phyloP scores from a whole-genome alignment of 2,113 vertebrate genomes.

The Istiophorus platypterus region DNA sequence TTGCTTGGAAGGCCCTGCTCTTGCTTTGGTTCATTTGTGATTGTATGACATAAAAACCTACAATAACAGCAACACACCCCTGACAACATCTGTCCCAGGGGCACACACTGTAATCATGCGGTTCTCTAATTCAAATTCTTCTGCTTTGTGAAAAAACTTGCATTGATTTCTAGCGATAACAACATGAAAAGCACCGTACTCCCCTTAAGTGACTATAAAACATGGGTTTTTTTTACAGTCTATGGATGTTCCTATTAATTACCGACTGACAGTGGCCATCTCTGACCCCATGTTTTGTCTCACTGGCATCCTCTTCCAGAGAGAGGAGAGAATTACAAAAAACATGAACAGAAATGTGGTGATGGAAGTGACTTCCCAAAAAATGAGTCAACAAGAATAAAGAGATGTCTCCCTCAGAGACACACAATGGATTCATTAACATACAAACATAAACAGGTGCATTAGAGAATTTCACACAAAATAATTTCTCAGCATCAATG shows the following conservation, averaged over 20 bases:
- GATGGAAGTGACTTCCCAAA: slow-evolving; percentile 30
- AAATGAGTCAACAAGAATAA: slow-evolving; percentile 42
- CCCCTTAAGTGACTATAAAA: slow-evolving; percentile 59
- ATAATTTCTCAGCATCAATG: not conserved
- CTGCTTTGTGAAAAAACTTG: slow-evolving; percentile 21
- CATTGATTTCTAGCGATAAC: slow-evolving; percentile 51
- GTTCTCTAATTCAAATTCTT: slow-evolving; percentile 40
- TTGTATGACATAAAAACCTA: slow-evolving; percentile 7
- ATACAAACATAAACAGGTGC: not conserved
- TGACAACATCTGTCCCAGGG: slow-evolving; percentile 20
- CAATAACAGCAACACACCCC: slow-evolving; percentile 17
- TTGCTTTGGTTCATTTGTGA: not conserved
- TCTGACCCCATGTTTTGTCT: slow-evolving; percentile 33
- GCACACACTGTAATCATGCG: slow-evolving; percentile 34
- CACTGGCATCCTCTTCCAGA: not conserved
- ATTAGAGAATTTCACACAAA: not conserved
- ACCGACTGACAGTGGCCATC: slow-evolving; percentile 27
- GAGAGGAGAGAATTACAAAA: not conserved
- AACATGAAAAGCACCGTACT: slow-evolving; percentile 43
- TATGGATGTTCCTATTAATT: slow-evolving; percentile 63
- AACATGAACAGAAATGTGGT: not conserved
- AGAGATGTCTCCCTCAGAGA: not conserved
- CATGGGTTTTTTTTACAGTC: slow-evolving; percentile 43
- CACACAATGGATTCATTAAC: slow-evolving; percentile 20
- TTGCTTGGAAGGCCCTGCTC: slow-evolving; percentile 36